Conservation (phyloP, 2,797 vertebrate species). For the Argentina silus region DNA sequence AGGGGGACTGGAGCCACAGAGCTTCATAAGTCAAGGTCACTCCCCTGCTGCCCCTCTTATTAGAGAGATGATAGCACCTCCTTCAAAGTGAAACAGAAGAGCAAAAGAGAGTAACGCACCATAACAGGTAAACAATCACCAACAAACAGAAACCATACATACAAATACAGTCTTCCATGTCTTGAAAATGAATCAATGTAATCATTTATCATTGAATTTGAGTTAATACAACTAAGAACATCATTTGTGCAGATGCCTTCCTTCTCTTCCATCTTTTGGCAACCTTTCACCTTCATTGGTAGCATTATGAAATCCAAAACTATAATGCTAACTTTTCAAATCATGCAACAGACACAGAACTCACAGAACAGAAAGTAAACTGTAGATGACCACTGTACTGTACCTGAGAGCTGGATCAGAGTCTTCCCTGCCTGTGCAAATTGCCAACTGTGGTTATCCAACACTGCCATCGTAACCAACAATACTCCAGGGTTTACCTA, state of each 20-base stretch:
- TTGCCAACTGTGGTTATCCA: constrained; percentile 80
- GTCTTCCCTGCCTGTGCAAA: constrained; percentile 77
- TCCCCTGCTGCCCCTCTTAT: background rate
- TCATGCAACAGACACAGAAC: constrained; percentile 8
- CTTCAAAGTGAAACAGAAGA: background rate
- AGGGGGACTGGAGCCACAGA: background rate
- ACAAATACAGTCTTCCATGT: background rate
- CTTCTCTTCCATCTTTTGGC: background rate
- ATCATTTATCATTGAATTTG: no score
- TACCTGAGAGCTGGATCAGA: constrained; percentile 80
- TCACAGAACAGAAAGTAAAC: constrained; percentile 2
- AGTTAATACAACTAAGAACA: no score
- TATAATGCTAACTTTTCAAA: background rate
- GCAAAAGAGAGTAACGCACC: background rate
- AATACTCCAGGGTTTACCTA: constrained; percentile 3
- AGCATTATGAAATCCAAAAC: background rate
- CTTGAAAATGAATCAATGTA: background rate
- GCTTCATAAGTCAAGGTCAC: constrained; percentile 1
- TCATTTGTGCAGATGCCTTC: background rate
- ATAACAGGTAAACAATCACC: background rate
- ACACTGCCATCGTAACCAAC: constrained; percentile 63
- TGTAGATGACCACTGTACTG: background rate
- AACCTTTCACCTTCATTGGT: background rate
- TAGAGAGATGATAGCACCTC: background rate
- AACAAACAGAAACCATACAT: background rate